Base-by-base conservation (phyloP, 2,888 invertebrate species). In the Molorchus minor region DNA sequence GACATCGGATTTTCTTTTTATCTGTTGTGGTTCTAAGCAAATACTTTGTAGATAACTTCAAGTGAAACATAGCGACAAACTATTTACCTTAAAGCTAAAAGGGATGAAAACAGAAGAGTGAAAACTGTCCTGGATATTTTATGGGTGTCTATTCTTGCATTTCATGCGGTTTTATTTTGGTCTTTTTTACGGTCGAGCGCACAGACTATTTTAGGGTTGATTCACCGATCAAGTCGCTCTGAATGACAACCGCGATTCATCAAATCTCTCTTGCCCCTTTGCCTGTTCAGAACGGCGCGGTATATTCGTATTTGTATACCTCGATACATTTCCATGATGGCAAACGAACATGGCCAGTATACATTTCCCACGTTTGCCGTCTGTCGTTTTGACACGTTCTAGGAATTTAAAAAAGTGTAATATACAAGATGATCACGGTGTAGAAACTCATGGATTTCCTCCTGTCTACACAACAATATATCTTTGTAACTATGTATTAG, bases 141-240 rank as follows among this genome's bases (percentile, higher is more conserved):
- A 65, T 65, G 62, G 49, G 54, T 38, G 36, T 49, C 65, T 62
- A 59, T 63, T 63, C 61, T 61, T 51, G 54, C 61, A 61, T 65
- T 65, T 62, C 59, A 53, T 63, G 54, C 61, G 54, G 58, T 61
- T 61, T 63, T 65, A 62, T 62, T 62, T 65, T 55, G 53, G 65
- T 69, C 67, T 68, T 72, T n/a, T 71, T 70, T 71, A 72, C 69
- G 71, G 71, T 68, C 70, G 70, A 62, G 65, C 58, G 68, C 67
- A 58, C 60, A 60, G 52, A 52, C 71, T 72, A 73, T 71, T 75
- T 74, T 73, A 68, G 72, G 75, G 73, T 69, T 75, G 75, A 75
- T 74, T 71, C 74, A 75, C 66, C 41, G 73, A 70, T 70, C 71
- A 62, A 71, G 73, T 74, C 74, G 53, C 58, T 62, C 38, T 54